Evolutionary conservation across 1,140 invertebrate species (phyloP).

Genomic region (Aphelinus certus): DNA sequence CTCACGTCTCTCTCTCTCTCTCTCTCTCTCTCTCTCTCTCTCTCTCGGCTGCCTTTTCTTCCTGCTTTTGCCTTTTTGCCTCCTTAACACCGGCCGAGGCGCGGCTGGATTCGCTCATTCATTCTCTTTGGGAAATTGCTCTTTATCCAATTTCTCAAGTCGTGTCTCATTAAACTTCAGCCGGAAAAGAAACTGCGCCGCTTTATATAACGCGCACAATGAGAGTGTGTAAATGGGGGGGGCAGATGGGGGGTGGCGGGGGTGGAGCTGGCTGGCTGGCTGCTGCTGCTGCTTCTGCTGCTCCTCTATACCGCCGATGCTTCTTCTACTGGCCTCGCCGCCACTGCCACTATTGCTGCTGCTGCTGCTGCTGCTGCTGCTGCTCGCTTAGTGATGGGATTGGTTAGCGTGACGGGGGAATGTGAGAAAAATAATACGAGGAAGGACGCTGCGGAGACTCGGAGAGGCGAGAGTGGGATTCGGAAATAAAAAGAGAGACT

Average conservation of each 20-base stretch:
- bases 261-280: slow-evolving; percentile 37
- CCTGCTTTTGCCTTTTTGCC: slow-evolving; percentile 25
- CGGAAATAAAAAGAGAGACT: not conserved
- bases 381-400: slow-evolving; percentile 23
- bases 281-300: too few species aligned
- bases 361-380: not conserved
- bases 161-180: slow-evolving; percentile 62
- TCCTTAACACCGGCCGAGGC: slow-evolving; percentile 40
- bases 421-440: slow-evolving; percentile 15
- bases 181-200: slow-evolving; percentile 55
- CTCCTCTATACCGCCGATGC: too few species aligned
- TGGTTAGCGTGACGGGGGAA: slow-evolving; percentile 34
- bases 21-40: slow-evolving; percentile 5
- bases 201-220: slow-evolving; percentile 42
- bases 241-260: slow-evolving; percentile 36
- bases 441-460: not conserved
- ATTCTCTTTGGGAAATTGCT: slow-evolving; percentile 62
- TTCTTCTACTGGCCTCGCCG: too few species aligned
- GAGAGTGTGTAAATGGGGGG: slow-evolving; percentile 43
- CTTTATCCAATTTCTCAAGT: slow-evolving; percentile 65
- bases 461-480: not conserved
- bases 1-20: slow-evolving; percentile 29
- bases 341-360: too few species aligned
- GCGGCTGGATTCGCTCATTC: slow-evolving; percentile 50
- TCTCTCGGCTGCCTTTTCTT: slow-evolving; percentile 16